Conservation (phyloP, 2,113 vertebrate genomes). For the Hydrolagus affinis region DNA sequence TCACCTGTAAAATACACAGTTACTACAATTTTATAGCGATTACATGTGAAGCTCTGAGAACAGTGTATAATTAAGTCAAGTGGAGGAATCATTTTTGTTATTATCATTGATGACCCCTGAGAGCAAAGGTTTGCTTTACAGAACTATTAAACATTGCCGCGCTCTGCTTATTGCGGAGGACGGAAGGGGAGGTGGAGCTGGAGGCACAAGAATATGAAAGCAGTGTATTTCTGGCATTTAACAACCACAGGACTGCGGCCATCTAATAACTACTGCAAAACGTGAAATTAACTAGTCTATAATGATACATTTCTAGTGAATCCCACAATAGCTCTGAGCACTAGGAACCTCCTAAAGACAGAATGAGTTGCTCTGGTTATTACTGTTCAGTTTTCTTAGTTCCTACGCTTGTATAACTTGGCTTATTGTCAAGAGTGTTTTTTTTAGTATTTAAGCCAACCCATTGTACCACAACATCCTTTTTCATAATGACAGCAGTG, state of each 20-base stretch:
- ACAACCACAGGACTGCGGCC: constrained; percentile 1
- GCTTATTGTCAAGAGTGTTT: background rate
- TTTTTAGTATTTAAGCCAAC: background rate
- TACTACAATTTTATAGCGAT: too few relatives aligned
- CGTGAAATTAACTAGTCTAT: background rate
- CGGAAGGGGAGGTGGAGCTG: background rate
- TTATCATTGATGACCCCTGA: too few relatives aligned
- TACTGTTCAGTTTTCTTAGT: background rate
- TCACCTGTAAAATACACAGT: too few relatives aligned
- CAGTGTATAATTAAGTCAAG: too few relatives aligned
- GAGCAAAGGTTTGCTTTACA: too few relatives aligned
- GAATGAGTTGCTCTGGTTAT: background rate
- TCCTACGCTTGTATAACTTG: background rate
- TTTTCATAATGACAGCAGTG: background rate
- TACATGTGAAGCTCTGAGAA: too few relatives aligned
- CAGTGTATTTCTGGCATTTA: background rate
- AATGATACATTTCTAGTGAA: background rate
- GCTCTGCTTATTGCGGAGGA: background rate
- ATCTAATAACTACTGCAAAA: background rate
- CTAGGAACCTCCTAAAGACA: background rate
- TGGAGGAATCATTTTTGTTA: too few relatives aligned
- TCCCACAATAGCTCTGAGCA: background rate
- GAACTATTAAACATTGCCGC: background rate
- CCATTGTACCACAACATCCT: background rate
- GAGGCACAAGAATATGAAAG: background rate